phyloP scores from a whole-genome alignment of 2,888 invertebrate species.

The Acanthopleura granulata region DNA sequence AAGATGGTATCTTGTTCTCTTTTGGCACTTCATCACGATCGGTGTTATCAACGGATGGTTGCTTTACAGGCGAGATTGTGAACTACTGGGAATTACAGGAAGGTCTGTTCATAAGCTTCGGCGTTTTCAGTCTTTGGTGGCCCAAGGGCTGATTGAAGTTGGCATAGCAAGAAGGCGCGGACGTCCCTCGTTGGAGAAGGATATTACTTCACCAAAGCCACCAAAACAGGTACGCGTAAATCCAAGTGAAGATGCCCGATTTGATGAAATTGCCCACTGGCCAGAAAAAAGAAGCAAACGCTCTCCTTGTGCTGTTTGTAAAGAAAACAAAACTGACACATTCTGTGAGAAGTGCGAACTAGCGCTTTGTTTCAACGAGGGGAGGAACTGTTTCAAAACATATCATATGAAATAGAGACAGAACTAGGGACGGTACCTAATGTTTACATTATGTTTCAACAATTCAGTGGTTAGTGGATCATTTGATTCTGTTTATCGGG shows the following conservation, averaged over 20 bases:
- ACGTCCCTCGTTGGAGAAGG: neutral
- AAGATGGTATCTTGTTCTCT: slow-evolving; percentile 12
- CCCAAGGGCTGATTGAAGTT: too few species aligned
- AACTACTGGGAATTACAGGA: slow-evolving; percentile 18
- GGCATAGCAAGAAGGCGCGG: neutral
- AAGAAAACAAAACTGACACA: slow-evolving; percentile 21
- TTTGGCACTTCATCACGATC: slow-evolving; percentile 3
- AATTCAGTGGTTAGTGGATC: too few species aligned
- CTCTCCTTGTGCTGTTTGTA: slow-evolving; percentile 23
- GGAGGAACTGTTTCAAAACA: slow-evolving; percentile 21
- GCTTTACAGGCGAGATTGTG: slow-evolving; percentile 11
- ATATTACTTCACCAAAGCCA: neutral
- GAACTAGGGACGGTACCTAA: too few species aligned
- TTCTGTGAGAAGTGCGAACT: slow-evolving; percentile 26
- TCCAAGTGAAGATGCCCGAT: neutral
- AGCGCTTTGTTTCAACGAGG: slow-evolving; percentile 24
- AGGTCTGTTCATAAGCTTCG: neutral
- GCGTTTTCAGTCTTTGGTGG: too few species aligned
- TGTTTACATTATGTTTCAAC: too few species aligned
- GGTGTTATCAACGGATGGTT: slow-evolving; percentile 14
- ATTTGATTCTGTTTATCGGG: too few species aligned
- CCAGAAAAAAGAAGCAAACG: neutral
- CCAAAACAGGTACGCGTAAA: neutral
- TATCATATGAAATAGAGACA: too few species aligned
- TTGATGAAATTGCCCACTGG: slow-evolving; percentile 1